Conservation (phyloP, 2,113 vertebrate species). For the Baryphthengus martii region DNA sequence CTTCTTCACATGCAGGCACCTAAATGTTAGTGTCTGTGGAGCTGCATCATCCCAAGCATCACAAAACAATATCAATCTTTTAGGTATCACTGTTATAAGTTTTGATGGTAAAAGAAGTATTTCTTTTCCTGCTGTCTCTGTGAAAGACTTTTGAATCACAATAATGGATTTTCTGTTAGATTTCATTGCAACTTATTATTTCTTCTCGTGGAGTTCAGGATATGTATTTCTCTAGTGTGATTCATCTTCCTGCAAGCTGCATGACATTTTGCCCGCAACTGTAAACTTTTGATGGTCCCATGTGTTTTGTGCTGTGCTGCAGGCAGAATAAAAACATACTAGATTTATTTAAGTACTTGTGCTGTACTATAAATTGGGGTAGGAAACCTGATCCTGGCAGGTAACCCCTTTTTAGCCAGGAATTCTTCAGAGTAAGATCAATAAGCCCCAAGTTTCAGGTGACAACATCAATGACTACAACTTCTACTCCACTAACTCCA, state of each 20-base stretch:
- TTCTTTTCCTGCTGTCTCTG: not conserved
- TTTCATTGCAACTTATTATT: not conserved
- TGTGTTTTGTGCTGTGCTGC: not conserved
- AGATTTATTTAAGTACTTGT: not conserved
- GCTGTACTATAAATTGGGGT: not conserved
- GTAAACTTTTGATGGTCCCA: not conserved
- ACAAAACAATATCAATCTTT: not conserved
- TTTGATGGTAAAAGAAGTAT: not conserved
- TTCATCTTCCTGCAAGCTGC: not conserved
- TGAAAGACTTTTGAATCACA: not conserved
- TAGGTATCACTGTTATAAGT: not conserved
- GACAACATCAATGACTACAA: rapidly evolving
- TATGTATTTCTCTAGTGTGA: not conserved
- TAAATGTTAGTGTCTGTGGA: not conserved
- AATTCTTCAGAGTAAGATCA: not conserved
- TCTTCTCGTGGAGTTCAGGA: not conserved
- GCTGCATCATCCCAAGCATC: not conserved
- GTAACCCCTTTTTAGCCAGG: not conserved
- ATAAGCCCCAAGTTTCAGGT: not conserved
- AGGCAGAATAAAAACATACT: not conserved
- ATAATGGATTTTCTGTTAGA: not conserved
- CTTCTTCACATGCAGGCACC: rapidly evolving
- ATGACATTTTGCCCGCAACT: not conserved
- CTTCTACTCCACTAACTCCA: not conserved
- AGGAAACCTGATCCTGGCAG: not conserved